Conservation (phyloP, 2,888 invertebrate species). For the Gonocerus acuteangulatus region DNA sequence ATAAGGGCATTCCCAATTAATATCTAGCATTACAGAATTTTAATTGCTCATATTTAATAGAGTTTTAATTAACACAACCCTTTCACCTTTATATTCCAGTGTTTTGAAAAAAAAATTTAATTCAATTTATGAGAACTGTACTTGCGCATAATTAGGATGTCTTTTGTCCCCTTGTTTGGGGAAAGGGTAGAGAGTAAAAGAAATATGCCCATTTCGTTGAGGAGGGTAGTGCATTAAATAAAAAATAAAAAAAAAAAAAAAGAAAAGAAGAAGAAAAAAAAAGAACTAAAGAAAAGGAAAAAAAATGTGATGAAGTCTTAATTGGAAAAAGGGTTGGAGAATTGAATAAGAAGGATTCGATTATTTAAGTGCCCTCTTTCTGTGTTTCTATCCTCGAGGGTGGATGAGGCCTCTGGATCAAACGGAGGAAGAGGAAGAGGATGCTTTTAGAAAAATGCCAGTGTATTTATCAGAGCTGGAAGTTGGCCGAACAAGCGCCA, state of each 20-base stretch:
- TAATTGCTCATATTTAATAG: slow-evolving; percentile 3
- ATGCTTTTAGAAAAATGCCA: slow-evolving; percentile 14
- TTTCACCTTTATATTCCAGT: slow-evolving; percentile 16
- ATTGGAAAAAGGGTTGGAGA: slow-evolving; percentile 19
- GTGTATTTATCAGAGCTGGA: slow-evolving; percentile 15
- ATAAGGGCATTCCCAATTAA: neutral
- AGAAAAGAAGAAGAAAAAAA: slow-evolving; percentile 5
- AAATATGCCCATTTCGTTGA: slow-evolving; percentile 21
- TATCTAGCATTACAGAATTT: slow-evolving; percentile 3
- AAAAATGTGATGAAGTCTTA: slow-evolving; percentile 23
- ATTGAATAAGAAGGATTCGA: slow-evolving; percentile 22
- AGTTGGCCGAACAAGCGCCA: slow-evolving; percentile 18
- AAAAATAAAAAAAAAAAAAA: slow-evolving; percentile 13
- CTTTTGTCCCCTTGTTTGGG: slow-evolving; percentile 23
- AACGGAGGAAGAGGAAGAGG: neutral
- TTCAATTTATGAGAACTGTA: slow-evolving; percentile 23
- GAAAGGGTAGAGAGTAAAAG: slow-evolving; percentile 21
- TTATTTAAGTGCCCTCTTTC: slow-evolving; percentile 17
- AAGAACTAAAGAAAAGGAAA: neutral
- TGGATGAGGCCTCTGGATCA: neutral
- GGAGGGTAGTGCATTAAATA: slow-evolving; percentile 19
- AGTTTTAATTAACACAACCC: slow-evolving; percentile 11
- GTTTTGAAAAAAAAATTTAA: slow-evolving; percentile 19
- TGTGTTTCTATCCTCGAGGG: neutral
- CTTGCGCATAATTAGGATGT: slow-evolving; percentile 23